A percentile compares a stretch with the other conserved stretches of the same genome.
phyloP scores from a whole-genome alignment of 2,113 vertebrate genomes.

The Chaetodon auriga region DNA sequence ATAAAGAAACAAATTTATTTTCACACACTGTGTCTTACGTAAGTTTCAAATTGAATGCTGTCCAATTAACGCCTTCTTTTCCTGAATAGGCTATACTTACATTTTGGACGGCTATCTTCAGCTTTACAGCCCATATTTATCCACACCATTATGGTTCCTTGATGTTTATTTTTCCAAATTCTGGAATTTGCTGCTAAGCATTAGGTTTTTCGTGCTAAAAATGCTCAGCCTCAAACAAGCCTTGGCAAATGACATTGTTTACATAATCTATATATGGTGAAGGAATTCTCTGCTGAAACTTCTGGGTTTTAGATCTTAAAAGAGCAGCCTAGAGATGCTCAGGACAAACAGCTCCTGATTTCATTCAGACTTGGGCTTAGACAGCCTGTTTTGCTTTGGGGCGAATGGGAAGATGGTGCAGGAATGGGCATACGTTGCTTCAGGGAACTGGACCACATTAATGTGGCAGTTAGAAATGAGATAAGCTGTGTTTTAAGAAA shows the following conservation, averaged over 20 bases:
- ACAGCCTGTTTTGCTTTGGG: constrained; percentile 31
- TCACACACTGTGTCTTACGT: background rate
- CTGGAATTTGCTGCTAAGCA: constrained; percentile 17
- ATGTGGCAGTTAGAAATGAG: constrained; percentile 22
- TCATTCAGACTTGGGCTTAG: constrained; percentile 1
- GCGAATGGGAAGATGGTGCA: constrained; percentile 26
- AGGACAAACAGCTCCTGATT: constrained; percentile 10
- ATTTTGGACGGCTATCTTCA: background rate
- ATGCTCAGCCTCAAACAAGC: constrained; percentile 22
- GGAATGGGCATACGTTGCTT: constrained; percentile 26
- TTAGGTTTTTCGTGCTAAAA: constrained; percentile 46
- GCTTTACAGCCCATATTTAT: constrained; percentile 20
- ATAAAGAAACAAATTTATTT: background rate
- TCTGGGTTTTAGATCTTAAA: constrained; percentile 36
- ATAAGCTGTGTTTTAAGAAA: background rate
- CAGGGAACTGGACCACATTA: background rate
- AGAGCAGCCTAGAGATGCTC: constrained; percentile 16
- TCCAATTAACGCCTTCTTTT: constrained; percentile 6
- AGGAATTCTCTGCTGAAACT: constrained; percentile 39
- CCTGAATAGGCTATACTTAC: background rate
- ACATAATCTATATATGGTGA: constrained; percentile 23
- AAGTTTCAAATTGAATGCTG: background rate
- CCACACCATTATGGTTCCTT: constrained; percentile 9
- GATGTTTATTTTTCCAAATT: constrained; percentile 26
- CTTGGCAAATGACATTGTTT: constrained; percentile 53